Base-by-base conservation (phyloP, 2,888 invertebrate species). In the Podotricha telesiphe region DNA sequence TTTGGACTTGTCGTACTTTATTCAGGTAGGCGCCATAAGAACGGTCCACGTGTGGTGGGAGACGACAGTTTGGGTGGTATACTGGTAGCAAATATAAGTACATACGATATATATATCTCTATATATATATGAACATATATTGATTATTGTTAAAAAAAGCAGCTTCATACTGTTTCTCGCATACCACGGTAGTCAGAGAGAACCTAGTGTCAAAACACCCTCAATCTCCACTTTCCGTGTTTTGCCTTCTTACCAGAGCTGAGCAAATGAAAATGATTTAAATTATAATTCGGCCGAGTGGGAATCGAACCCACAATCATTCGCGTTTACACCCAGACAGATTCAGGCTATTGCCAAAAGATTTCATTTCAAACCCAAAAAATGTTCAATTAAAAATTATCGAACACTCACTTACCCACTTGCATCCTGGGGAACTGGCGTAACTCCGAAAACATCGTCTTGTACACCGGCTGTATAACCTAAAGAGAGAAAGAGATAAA, bases 381-480 rank as follows among this genome's bases (percentile, higher is more conserved):
- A 28, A 28, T 6, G 3, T 28, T 28, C 2, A 28, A 17, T 2
- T 17, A 48, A 48, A 8, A 17, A n/a, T n/a, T 17, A 8, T 48
- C 3, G n/a, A 37, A 37, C 7, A 13, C 8, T 8, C 37, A 22
- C 83, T 91, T 79, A 81, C 94, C 88, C 20, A 92, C 78, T 73
- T 91, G 91, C 73, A 93, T 81, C 8, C 94, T 82, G 0, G 94
- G 94, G 59, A 85, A 86, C 55, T 87, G 85, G 7, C 89, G 86
- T 0, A 93, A 74, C 64, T 94, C 94, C 0, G 95, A 94, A 76
- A 95, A 95, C 95, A 95, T 95, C 0, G 93, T 89, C 2, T 84
- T 82, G 83, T 94, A 95, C 0, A 94, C 86, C 0, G 94, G 94
- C 65, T 94, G 94, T 51, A 94, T 79, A 6, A 86, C 85, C 94